Percentiles rank a stretch among this genome's conserved stretches.
These are phyloP conservation scores for Meles meles DNA, from an alignment of 2,113 vertebrate species.

Conservation along the genomic window DNA sequence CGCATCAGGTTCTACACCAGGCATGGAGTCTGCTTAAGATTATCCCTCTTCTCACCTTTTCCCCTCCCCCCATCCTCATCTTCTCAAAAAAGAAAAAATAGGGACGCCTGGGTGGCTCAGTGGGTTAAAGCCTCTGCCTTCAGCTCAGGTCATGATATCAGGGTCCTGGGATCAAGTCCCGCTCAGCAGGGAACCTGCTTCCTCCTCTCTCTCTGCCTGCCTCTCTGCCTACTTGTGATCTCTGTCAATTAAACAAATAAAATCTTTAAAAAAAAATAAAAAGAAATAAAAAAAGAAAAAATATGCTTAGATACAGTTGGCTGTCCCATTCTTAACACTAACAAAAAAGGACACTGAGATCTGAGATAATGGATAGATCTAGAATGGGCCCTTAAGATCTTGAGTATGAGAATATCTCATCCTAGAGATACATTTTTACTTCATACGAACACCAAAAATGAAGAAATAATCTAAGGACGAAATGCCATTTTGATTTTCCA, in stretches of 20 bases:
- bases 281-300: no score
- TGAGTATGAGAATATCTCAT: slow-evolving; percentile 48
- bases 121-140: no score
- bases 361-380: slow-evolving; percentile 46
- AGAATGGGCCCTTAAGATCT: slow-evolving; percentile 40
- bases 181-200: no score
- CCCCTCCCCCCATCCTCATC: background rate
- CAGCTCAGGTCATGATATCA: no score
- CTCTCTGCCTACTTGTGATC: no score
- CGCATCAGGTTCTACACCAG: background rate
- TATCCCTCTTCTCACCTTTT: background rate
- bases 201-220: no score
- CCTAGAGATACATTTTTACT: slow-evolving; percentile 69
- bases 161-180: no score
- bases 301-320: slow-evolving; percentile 44
- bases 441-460: slow-evolving; percentile 70
- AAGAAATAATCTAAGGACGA: slow-evolving; percentile 72
- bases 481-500: slow-evolving; percentile 74
- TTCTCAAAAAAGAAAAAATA: background rate
- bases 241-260: no score
- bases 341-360: slow-evolving; percentile 50
- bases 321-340: slow-evolving; percentile 46
- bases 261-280: no score
- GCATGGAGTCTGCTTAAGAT: background rate
- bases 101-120: no score